Evolutionary conservation across 2,113 vertebrate species (phyloP).

Genomic region (Crotalus viridis): DNA sequence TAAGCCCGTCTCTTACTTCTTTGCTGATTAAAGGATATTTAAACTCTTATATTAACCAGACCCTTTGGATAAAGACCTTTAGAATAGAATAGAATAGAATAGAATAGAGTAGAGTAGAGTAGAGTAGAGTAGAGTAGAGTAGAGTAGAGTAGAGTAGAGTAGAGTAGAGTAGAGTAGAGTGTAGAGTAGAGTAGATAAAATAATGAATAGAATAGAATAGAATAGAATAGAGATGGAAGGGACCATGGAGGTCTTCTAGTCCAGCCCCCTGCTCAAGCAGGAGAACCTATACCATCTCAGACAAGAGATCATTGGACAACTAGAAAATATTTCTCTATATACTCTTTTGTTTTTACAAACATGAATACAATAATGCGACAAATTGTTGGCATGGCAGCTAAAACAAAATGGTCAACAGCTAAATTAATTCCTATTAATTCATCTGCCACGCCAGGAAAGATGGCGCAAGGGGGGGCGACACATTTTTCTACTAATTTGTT

Average conservation of each 20-base stretch:
- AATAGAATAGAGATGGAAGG: no score
- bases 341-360: neutral
- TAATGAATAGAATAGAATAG: no score
- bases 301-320: neutral
- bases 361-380: neutral
- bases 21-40: neutral
- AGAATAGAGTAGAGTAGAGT: no score
- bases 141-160: no score
- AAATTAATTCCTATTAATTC: neutral
- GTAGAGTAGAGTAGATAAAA: no score
- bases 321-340: neutral
- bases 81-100: no score
- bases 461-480: neutral
- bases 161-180: no score
- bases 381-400: neutral
- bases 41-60: neutral
- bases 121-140: no score
- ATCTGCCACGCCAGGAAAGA: neutral
- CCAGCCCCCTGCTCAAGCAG: no score
- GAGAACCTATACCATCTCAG: no score
- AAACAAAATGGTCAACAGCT: neutral
- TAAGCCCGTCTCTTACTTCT: rapidly evolving
- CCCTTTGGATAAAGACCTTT: neutral
- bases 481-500: neutral
- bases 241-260: no score